A percentile compares a stretch with the other conserved stretches of the same genome.
These are phyloP conservation scores for Sphaerophoria taeniata DNA, from an alignment of 2,888 invertebrate genomes.

Conservation along the genomic window DNA sequence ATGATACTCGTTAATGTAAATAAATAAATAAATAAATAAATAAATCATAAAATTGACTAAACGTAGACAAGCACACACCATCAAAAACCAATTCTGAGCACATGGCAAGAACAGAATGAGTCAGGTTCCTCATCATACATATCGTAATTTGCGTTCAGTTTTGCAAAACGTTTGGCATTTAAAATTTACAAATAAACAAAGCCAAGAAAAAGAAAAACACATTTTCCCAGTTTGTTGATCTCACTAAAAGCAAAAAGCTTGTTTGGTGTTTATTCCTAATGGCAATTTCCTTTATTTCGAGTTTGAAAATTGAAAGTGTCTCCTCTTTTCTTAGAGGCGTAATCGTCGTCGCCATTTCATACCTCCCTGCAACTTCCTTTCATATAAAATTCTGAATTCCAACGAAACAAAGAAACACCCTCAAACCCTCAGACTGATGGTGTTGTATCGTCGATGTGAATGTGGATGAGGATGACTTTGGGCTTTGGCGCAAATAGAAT, in stretches of 20 bases:
- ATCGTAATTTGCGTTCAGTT: neutral
- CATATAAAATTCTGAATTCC: constrained; percentile 9
- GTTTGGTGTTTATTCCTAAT: neutral
- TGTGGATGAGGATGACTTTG: neutral
- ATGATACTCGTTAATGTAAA: too few species aligned
- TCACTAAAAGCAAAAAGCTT: neutral
- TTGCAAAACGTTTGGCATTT: constrained; percentile 9
- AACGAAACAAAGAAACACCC: constrained; percentile 33
- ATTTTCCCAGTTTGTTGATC: constrained; percentile 23
- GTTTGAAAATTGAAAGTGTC: constrained; percentile 28
- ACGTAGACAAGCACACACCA: too few species aligned
- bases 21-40: too few species aligned
- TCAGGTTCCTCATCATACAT: constrained; percentile 6
- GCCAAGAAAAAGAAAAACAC: neutral
- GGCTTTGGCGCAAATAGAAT: constrained; percentile 12
- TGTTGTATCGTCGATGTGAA: neutral
- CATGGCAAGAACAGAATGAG: constrained; percentile 13
- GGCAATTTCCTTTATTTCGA: neutral
- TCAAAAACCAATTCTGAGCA: too few species aligned
- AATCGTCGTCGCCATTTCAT: neutral
- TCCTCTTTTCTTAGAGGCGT: neutral
- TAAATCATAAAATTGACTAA: too few species aligned
- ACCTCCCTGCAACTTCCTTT: neutral
- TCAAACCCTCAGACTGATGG: constrained; percentile 21
- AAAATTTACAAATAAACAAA: constrained; percentile 6